Evolutionary conservation across 2,113 vertebrate genomes (phyloP).

Genomic region (Regulus satrapa): DNA sequence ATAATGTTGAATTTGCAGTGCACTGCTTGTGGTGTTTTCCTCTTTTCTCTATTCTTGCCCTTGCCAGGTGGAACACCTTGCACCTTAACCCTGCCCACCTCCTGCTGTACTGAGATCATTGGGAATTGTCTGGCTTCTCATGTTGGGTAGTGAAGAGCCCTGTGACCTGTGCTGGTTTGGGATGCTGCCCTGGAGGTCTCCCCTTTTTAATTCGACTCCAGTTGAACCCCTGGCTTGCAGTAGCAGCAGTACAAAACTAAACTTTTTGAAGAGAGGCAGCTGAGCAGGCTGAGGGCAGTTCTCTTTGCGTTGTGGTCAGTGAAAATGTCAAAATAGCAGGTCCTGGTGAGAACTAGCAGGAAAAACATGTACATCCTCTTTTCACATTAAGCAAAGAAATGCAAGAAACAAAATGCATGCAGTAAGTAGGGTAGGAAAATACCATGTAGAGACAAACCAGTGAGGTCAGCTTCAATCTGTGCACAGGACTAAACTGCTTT

Average conservation of each 20-base stretch:
- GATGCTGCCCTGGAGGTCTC: not conserved
- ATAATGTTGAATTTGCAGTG: not conserved
- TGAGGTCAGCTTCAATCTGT: not conserved
- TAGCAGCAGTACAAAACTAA: not conserved
- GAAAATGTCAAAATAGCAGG: not conserved
- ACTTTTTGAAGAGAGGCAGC: not conserved
- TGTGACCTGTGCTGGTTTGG: not conserved
- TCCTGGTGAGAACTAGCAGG: not conserved
- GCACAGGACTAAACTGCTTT: not conserved
- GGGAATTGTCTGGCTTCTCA: not conserved
- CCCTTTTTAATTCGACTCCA: not conserved
- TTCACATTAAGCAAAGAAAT: not conserved
- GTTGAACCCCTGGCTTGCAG: not conserved
- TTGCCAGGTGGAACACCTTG: not conserved
- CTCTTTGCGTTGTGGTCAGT: not conserved
- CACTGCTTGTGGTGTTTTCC: not conserved
- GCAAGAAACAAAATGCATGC: not conserved
- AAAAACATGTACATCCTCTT: not conserved
- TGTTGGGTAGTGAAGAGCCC: fast-evolving
- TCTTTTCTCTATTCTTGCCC: not conserved
- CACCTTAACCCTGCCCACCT: not conserved
- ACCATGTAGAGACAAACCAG: not conserved
- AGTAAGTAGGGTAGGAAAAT: not conserved
- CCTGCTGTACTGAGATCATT: fast-evolving
- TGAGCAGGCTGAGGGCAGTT: not conserved